These are phyloP conservation scores for Otus sunia DNA, from an alignment of 2,113 vertebrate species.

Conservation along the genomic window DNA sequence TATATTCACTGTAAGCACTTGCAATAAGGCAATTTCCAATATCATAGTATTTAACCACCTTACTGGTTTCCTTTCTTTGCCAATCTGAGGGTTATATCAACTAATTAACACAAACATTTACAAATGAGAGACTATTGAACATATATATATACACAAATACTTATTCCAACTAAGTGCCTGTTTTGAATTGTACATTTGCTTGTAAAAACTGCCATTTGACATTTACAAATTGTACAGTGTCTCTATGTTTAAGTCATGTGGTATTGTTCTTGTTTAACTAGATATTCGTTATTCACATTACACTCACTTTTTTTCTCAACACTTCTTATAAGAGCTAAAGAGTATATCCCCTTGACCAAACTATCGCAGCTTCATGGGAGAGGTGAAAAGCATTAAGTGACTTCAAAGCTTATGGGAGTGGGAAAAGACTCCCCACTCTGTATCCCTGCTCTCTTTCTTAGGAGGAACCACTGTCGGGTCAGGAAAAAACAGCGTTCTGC, in stretches of 20 bases:
- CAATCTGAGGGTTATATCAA: not conserved
- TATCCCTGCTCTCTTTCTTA: not conserved
- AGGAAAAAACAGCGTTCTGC: not conserved
- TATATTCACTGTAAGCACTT: not conserved
- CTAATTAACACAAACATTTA: not conserved
- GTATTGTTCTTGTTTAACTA: not conserved
- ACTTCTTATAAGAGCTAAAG: not conserved
- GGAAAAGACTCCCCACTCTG: not conserved
- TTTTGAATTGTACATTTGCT: not conserved
- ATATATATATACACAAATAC: not conserved
- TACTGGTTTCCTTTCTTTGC: not conserved
- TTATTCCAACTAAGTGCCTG: not conserved
- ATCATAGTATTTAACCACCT: not conserved
- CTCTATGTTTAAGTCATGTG: not conserved
- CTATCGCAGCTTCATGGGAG: not conserved
- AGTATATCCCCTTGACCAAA: not conserved
- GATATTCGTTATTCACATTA: not conserved
- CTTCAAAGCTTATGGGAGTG: not conserved
- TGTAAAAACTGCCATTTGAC: not conserved
- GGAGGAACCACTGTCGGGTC: not conserved
- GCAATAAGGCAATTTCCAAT: not conserved
- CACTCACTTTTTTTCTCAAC: not conserved
- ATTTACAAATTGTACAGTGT: not conserved
- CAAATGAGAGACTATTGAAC: not conserved
- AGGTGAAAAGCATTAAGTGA: not conserved